These are phyloP conservation scores for Heliconius ismenius DNA, from an alignment of 2,888 invertebrate species.

Conservation along the genomic window DNA sequence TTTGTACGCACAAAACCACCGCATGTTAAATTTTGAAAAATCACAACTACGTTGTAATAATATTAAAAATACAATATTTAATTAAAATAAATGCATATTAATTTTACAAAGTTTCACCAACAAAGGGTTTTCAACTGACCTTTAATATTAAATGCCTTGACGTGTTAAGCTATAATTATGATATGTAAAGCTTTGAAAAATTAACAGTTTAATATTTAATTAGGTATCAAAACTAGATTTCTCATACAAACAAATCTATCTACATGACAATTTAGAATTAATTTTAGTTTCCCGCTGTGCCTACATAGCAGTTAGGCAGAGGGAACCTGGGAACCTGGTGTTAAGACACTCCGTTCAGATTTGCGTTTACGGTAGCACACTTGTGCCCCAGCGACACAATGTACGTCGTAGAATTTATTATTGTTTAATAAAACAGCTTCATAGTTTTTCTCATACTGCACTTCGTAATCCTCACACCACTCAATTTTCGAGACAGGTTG, in stretches of 20 bases:
- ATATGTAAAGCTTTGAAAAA: background rate
- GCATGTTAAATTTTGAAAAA: background rate
- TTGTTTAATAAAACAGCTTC: no score
- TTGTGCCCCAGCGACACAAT: no score
- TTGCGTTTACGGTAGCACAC: background rate
- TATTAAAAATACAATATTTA: background rate
- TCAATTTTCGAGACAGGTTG: no score
- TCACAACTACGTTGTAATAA: background rate
- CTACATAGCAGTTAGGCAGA: background rate
- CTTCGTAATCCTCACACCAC: no score
- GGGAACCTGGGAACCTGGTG: background rate
- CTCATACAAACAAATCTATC: background rate
- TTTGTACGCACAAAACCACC: background rate
- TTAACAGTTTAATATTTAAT: background rate
- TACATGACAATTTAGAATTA: background rate
- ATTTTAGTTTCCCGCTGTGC: no score
- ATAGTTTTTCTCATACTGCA: no score
- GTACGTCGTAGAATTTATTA: no score
- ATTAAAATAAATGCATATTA: background rate
- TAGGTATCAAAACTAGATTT: background rate
- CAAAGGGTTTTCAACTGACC: background rate
- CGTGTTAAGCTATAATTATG: constrained; percentile 7
- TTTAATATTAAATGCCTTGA: background rate
- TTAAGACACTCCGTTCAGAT: background rate
- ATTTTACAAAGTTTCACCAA: background rate